Base-by-base conservation (phyloP, 2,888 invertebrate species). In the Pyrrhosoma nymphula region DNA sequence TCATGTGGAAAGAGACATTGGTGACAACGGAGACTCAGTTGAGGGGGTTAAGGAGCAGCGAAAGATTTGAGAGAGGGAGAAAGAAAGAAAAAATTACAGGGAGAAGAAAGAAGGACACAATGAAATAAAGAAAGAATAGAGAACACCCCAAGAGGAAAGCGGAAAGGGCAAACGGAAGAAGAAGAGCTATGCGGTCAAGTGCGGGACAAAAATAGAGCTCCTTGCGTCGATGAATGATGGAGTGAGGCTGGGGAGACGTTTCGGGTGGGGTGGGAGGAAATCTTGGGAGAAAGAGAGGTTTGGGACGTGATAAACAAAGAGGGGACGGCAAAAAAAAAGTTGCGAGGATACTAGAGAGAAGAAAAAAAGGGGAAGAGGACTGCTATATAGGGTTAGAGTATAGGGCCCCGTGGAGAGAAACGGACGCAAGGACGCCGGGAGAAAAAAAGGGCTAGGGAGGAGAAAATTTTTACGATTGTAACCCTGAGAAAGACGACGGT, bases 391-490 rank as follows among this genome's bases (percentile, higher is more conserved):
- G 10, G 69, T 12, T 8, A n/a, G 69, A 8, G 69, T 26, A n/a
- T 23, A n/a, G 23, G 69, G 69, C 23, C 6, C 26, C 10, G 69
- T n/a, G 26, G 69, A 69, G 69, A n/a, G n/a, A 69, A 69, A 69
- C 12, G 69, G 69, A 26, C 47, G 8, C 69, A 26, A n/a, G n/a
- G 69, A n/a, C 26, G n/a, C 8, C 26, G n/a, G 47, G 47, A 8
- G 8, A 8, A 47, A 8, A 47, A 47, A 47, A 47, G 8, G 8
- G 8, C 8, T 10, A 26, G 69, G 69, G 69, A 0, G 47, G 88
- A 16, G 47, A 88, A 88, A 88, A 88, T 88, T 88, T 88, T 88
- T 88, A 88, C 88, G 88, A 69, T 47, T 69, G 69, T 69, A 69
- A 20, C 69, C 69, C 47, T n/a, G 30, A n/a, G 26, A 47, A 47